Evolutionary conservation across 2,888 invertebrate genomes (phyloP), one percentile per base, ranked within the genome.

Genomic region (Pachymerium ferrugineum): DNA sequence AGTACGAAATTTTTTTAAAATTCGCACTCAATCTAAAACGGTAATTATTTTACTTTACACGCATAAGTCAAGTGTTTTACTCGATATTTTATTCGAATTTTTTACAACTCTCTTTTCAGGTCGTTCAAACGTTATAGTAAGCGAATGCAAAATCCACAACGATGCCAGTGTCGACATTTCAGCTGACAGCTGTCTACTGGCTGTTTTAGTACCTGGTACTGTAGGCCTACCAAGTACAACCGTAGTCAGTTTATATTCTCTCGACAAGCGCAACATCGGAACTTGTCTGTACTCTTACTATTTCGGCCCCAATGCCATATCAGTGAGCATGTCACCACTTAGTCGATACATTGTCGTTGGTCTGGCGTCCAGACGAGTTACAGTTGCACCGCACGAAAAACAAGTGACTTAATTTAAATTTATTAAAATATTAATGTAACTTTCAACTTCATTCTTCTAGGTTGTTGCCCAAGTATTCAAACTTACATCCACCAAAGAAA

Each of bases 101-200:
- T 35, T 0, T 69, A 25, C 14, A 38, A 14, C 10, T 67, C 19
- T 19, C 25, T 14, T 74, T 54, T 54, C 62, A 76, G 77, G 73
- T 10, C 68, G 87, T 73, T 88, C 88, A 79, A 93, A 93, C 80
- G 85, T 93, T 38, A 89, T 93, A 25, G 92, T 93, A 6, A 86
- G 86, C 33, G 88, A 90, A 78, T 93, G 93, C 82, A 90, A 90
- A 80, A 90, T 94, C 76, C 92, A 93, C 83, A 93, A 93, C 81
- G 93, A 93, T 80, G 92, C 92, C 30, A 92, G 91, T 81, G 90
- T 92, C 77, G 92, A 92, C 80, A 89, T 93, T 78, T 92, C 92
- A 12, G 87, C 88, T 75, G 91, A 93, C 81, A 92, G 92, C 19
- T 86, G 88, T 30, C 84, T 91, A 73, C 83, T 94, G 76, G 92